Base-by-base conservation (phyloP, 1,140 invertebrate species). In the Matsumurasca onukii region DNA sequence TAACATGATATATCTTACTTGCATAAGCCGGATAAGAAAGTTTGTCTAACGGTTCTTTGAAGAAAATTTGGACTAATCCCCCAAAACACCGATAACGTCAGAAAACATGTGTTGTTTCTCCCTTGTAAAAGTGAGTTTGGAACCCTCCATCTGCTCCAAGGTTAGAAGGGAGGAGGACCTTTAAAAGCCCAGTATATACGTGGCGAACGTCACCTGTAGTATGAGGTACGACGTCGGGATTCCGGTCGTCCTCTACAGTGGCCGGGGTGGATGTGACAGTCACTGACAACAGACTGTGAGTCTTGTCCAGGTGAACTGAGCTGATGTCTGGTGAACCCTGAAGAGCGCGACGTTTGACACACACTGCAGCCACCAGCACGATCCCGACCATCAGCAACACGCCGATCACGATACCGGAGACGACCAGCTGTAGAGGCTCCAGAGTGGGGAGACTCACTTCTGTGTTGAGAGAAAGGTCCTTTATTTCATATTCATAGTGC, bases 181-280 rank as follows among this genome's bases (percentile, higher is more conserved):
- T n/a, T n/a, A n/a, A n/a, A n/a, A n/a, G n/a, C n/a, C n/a, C n/a
- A n/a, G n/a, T n/a, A n/a, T n/a, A n/a, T n/a, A n/a, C n/a, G n/a
- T n/a, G n/a, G n/a, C n/a, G n/a, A n/a, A n/a, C n/a, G 0, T 39
- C 22, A 63, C 61, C 61, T 2, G 30, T 63, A n/a, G 12, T 20
- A 67, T 67, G 71, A 17, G 71, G 71, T n/a, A 72, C 64, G 39
- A 72, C 69, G 49, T 72, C 71, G 12, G 71, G 71, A 39, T 72
- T 72, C 1, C 68, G 49, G n/a, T 72, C 71, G 24, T 72, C 71
- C 25, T 68, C 69, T 9, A 68, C 22, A 27, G 17, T 62, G 3
- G 24, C 45, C 13, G n/a, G 3, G 69, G 29, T 0, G 31, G n/a
- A 17, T 49, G 2, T 30, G 25, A 27, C 61, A 30, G 66, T 48